Evolutionary conservation across 1,140 invertebrate genomes (phyloP).

Genomic region (Lucilia cuprina): DNA sequence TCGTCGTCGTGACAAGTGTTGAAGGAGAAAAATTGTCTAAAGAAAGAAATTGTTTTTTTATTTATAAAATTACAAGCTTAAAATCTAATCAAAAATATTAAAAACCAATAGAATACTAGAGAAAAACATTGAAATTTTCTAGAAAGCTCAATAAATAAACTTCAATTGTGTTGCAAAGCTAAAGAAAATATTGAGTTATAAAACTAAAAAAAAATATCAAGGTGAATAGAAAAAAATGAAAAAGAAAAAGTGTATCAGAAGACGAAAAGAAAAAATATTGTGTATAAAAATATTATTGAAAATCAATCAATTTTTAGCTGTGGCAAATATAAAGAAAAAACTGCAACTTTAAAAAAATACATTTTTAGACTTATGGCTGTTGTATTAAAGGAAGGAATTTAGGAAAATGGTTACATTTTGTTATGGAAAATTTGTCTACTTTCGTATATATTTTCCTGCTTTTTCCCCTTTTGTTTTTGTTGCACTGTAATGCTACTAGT

Average conservation of each 20-base stretch:
- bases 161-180: neutral
- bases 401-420: too few species aligned
- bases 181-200: neutral
- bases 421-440: too few species aligned
- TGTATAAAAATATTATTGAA: neutral
- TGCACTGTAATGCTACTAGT: neutral
- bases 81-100: neutral
- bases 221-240: constrained; percentile 10
- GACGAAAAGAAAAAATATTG: neutral
- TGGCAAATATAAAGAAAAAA: neutral
- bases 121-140: neutral
- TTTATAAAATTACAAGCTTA: neutral
- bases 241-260: neutral
- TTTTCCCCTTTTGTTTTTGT: neutral
- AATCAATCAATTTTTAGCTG: neutral
- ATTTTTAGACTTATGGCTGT: too few species aligned
- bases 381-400: too few species aligned
- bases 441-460: too few species aligned
- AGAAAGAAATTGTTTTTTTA: neutral
- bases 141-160: neutral
- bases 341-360: neutral
- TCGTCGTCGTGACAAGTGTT: constrained; percentile 16
- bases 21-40: neutral
- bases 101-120: neutral
- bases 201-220: constrained; percentile 8